Evolutionary conservation across 1,140 invertebrate genomes (phyloP).

Genomic region (Diorhabda sublineata): DNA sequence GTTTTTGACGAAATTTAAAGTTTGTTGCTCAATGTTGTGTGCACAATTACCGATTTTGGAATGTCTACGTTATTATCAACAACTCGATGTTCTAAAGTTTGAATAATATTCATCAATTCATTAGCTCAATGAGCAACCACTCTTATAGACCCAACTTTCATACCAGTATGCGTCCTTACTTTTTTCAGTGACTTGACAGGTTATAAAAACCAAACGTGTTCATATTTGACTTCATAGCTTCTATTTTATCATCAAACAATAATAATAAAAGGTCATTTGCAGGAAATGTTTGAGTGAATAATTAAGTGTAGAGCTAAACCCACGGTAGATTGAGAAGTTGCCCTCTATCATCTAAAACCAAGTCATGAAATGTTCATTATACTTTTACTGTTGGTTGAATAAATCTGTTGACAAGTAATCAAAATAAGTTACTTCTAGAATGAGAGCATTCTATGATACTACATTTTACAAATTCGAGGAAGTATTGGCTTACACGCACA

Average conservation of each 20-base stretch:
- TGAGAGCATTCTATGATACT: neutral
- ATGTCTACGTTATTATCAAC: neutral
- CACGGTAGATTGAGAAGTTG: slow-evolving; percentile 16
- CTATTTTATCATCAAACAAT: neutral
- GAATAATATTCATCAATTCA: neutral
- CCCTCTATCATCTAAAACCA: neutral
- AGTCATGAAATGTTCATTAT: neutral
- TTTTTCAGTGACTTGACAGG: neutral
- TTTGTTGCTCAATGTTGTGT: too few species aligned
- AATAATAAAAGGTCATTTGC: slow-evolving; percentile 17
- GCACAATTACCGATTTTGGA: neutral
- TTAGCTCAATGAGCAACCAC: neutral
- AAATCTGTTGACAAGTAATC: neutral
- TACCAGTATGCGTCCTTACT: neutral
- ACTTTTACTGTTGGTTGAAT: neutral
- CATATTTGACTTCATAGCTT: neutral
- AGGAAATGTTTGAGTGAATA: slow-evolving; percentile 17
- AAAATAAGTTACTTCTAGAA: neutral
- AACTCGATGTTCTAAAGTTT: neutral
- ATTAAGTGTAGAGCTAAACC: slow-evolving; percentile 20
- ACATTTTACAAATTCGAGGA: neutral
- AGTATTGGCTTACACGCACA: neutral
- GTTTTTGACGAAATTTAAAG: too few species aligned
- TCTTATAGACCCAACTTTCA: neutral
- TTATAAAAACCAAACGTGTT: neutral